Evolutionary conservation across 2,888 invertebrate species (phyloP).

Genomic region (Thymelicus acteon): DNA sequence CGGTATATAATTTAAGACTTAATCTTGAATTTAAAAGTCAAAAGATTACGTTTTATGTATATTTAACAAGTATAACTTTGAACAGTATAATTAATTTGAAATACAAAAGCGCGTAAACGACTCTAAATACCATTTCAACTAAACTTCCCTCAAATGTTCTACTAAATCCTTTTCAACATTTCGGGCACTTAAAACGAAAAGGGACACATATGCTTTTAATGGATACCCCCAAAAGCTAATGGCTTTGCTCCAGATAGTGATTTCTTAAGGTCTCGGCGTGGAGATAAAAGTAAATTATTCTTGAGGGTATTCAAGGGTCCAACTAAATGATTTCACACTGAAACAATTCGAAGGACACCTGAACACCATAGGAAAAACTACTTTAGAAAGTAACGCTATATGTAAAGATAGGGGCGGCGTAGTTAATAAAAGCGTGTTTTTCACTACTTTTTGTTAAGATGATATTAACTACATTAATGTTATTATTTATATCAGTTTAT

Average conservation of each 20-base stretch:
- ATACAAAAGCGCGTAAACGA: constrained; percentile 14
- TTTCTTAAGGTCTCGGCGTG: constrained; percentile 36
- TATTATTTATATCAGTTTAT: no score
- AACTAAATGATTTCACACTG: constrained; percentile 62
- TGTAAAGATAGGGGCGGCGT: constrained; percentile 32
- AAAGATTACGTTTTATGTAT: no score
- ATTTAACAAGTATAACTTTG: no score
- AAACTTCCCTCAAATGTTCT: constrained; percentile 16
- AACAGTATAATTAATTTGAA: background rate
- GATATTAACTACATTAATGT: no score
- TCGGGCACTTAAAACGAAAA: constrained; percentile 29
- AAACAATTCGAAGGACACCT: constrained; percentile 67
- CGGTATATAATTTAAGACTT: no score
- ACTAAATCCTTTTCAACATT: constrained; percentile 33
- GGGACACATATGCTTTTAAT: constrained; percentile 33
- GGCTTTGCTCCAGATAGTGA: constrained; percentile 34
- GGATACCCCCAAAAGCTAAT: constrained; percentile 36
- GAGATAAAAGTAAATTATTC: constrained; percentile 52
- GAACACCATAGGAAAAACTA: constrained; percentile 51
- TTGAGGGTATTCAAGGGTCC: constrained; percentile 55
- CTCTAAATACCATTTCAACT: constrained; percentile 20
- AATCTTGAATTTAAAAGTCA: no score
- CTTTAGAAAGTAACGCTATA: constrained; percentile 42
- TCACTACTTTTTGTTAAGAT: constrained; percentile 24
- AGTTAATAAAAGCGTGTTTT: constrained; percentile 26